Percentiles rank a stretch among this genome's conserved stretches.
Conservation (phyloP, 2,113 vertebrate species). For the Atlantisia rogersi region DNA sequence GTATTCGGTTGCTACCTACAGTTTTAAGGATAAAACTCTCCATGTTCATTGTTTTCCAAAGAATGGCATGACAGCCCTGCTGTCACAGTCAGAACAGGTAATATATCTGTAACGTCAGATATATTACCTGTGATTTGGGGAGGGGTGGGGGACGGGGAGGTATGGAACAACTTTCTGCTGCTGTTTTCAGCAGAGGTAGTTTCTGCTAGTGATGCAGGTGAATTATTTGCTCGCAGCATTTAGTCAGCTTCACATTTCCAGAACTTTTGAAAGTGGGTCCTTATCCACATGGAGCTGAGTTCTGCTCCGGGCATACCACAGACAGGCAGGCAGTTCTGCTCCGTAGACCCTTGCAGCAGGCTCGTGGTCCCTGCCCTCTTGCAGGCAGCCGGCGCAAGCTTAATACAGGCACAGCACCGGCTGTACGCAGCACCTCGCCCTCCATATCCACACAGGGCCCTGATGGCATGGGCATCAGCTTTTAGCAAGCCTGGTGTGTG, state of each 20-base stretch:
- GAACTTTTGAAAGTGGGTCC: fast-evolving
- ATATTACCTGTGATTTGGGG: background rate
- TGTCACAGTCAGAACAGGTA: background rate
- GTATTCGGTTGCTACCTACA: background rate
- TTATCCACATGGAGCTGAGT: background rate
- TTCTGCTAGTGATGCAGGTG: background rate
- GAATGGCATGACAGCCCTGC: background rate
- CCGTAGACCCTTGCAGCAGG: fast-evolving
- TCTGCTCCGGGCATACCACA: background rate
- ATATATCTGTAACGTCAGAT: background rate
- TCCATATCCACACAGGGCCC: fast-evolving
- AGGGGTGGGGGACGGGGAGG: too few species aligned
- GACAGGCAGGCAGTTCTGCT: background rate
- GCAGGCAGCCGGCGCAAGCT: background rate
- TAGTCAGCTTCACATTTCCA: background rate
- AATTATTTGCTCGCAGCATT: background rate
- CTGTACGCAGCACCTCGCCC: background rate
- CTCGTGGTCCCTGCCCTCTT: fast-evolving
- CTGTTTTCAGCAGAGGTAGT: background rate
- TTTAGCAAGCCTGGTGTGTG: fast-evolving
- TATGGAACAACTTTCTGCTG: background rate
- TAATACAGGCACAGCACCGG: background rate
- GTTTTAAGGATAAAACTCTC: background rate
- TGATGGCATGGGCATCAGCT: fast-evolving
- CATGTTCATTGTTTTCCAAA: background rate